These are phyloP conservation scores for Trachurus trachurus DNA, from an alignment of 2,797 vertebrate species.

Conservation along the genomic window DNA sequence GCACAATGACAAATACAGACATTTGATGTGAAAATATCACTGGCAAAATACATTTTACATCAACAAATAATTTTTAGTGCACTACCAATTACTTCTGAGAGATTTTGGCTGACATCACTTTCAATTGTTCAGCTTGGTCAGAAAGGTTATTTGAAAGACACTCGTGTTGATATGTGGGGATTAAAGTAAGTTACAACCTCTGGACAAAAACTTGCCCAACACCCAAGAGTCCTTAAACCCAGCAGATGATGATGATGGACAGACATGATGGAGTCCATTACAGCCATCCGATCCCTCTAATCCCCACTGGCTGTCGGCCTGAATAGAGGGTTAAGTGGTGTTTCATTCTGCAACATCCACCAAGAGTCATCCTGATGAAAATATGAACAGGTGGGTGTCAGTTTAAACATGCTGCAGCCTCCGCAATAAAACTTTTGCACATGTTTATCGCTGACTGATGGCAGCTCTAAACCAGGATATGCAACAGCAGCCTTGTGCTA, in stretches of 20 bases:
- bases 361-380: constrained; percentile 67
- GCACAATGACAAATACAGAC: not conserved
- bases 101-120: not conserved
- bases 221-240: constrained; percentile 23
- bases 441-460: constrained; percentile 30
- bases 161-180: not conserved
- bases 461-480: not conserved
- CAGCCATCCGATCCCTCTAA: constrained; percentile 77
- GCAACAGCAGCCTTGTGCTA: not conserved
- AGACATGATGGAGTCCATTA: constrained; percentile 61
- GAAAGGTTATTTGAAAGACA: not conserved
- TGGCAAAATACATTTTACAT: too few species aligned
- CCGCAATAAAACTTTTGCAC: not conserved
- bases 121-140: not conserved
- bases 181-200: not conserved
- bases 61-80: not conserved
- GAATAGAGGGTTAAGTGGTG: constrained; percentile 77
- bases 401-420: constrained; percentile 19
- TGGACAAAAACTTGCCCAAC: too few species aligned
- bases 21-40: too few species aligned
- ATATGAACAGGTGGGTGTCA: constrained; percentile 31
- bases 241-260: constrained; percentile 42
- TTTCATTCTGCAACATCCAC: constrained; percentile 77
- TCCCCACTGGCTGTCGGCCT: constrained; percentile 64
- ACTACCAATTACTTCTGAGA: not conserved